Conservation (phyloP, 2,797 vertebrate genomes). For the Ctenochaetus hawaiiensis region DNA sequence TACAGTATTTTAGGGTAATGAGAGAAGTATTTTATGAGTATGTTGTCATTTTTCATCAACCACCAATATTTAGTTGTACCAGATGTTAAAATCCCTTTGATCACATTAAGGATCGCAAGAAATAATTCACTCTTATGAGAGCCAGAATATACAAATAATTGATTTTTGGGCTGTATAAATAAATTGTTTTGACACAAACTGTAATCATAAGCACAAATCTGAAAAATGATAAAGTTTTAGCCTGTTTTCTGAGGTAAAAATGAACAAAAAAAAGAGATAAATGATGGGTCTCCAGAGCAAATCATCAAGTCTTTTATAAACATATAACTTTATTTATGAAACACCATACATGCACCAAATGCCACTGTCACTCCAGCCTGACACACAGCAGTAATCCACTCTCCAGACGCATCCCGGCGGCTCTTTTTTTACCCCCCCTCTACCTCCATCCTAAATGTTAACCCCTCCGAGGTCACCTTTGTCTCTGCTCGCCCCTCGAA, state of each 20-base stretch:
- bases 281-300: slow-evolving; percentile 9
- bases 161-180: neutral
- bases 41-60: neutral
- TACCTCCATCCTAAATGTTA: slow-evolving; percentile 55
- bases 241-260: neutral
- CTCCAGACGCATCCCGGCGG: slow-evolving; percentile 57
- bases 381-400: slow-evolving; percentile 65
- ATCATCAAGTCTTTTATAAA: neutral
- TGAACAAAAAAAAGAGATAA: neutral
- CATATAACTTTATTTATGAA: slow-evolving; percentile 13
- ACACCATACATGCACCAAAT: slow-evolving; percentile 23
- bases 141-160: neutral
- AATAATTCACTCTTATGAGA: neutral
- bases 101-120: neutral
- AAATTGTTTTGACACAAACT: neutral
- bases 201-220: neutral
- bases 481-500: slow-evolving; percentile 78
- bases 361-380: slow-evolving; percentile 50
- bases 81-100: neutral
- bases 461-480: slow-evolving; percentile 83
- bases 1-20: neutral
- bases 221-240: neutral
- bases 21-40: neutral
- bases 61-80: neutral
- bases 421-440: slow-evolving; percentile 47